Evolutionary conservation across 2,888 invertebrate genomes (phyloP), one percentile per base, ranked within the genome.

Genomic region (Helleia helle): DNA sequence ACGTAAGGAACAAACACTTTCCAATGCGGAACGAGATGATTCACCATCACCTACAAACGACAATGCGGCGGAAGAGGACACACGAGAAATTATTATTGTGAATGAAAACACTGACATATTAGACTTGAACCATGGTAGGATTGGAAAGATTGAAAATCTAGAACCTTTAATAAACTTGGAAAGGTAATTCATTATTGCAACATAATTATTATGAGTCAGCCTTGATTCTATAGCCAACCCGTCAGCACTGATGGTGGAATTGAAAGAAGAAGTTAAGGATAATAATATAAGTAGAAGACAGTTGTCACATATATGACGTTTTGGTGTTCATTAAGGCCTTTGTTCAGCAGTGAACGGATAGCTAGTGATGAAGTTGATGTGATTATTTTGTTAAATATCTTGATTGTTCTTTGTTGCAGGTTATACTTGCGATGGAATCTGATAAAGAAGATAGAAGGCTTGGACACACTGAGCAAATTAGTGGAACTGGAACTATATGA

Each of bases 401-500:
- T n/a, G 3, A 6, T 9, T 13, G 14, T 39, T 12, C n/a, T n/a
- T n/a, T n/a, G 42, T 47, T 43, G 48, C 58, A 87, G 90, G 46
- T 75, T 99, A 18, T 96, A 91, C 61, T 84, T 99, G 40, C 88
- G 98, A 28, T 98, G 98, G 93, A 99, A 99, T 77, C 85, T 97
- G 6, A 94, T 99, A 9, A 97, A 93, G 63, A 93, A 93, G 68
- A 97, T 99, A 53, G 97, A 97, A 68, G 96, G 97, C 59, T 71
- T 99, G 17, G 73, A 88, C 36, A 90, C 89, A 1, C 76, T 98
- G 12, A 87, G 86, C 1, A 93, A 92, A 0, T 85, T 99, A 7
- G 87, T 88, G 11, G 97, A 98, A 63, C 75, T 99, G 34, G 99
- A 99, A 63, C 79, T 99, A 3, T 97, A 99, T 71, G 99, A 99